A percentile compares a stretch with the other conserved stretches of the same genome.
Evolutionary conservation across 2,888 invertebrate species (phyloP).

Genomic region (Cactoblastis cactorum): DNA sequence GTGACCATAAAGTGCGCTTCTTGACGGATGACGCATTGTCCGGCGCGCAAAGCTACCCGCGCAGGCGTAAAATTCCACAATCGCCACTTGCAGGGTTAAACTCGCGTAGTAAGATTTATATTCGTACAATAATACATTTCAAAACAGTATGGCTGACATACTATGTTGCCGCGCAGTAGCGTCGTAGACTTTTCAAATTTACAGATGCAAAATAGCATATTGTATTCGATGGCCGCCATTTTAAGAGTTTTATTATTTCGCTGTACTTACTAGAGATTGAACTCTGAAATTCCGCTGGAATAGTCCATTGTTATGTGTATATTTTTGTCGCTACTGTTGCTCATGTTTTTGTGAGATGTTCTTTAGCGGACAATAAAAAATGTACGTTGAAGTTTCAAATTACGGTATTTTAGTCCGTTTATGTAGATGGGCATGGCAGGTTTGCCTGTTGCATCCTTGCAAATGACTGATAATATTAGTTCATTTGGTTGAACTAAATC

Average conservation of each 20-base stretch:
- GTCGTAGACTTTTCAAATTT: conserved; percentile 63
- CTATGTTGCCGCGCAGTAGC: conserved; percentile 73
- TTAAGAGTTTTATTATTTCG: conserved; percentile 57
- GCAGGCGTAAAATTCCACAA: conserved; percentile 27
- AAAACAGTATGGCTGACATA: conserved; percentile 26
- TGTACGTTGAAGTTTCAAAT: neutral
- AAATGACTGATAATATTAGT: neutral
- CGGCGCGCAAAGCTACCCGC: conserved; percentile 30
- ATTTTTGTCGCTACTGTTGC: conserved; percentile 7
- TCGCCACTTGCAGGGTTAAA: conserved; percentile 25
- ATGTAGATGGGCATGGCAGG: neutral
- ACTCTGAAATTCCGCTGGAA: conserved; percentile 36
- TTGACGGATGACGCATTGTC: conserved; percentile 72
- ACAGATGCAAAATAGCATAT: conserved; percentile 70
- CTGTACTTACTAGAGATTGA: conserved; percentile 32
- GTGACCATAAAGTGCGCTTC: conserved; percentile 59
- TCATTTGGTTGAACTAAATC: neutral
- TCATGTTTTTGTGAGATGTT: conserved; percentile 5
- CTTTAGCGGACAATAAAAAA: conserved; percentile 5
- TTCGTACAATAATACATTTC: neutral
- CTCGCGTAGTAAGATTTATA: neutral
- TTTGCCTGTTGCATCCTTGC: neutral
- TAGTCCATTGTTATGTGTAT: conserved; percentile 32
- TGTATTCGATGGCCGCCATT: conserved; percentile 56
- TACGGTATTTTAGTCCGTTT: conserved; percentile 1